Base-by-base conservation (phyloP, 2,797 vertebrate genomes). In the Crenuchus spilurus region DNA sequence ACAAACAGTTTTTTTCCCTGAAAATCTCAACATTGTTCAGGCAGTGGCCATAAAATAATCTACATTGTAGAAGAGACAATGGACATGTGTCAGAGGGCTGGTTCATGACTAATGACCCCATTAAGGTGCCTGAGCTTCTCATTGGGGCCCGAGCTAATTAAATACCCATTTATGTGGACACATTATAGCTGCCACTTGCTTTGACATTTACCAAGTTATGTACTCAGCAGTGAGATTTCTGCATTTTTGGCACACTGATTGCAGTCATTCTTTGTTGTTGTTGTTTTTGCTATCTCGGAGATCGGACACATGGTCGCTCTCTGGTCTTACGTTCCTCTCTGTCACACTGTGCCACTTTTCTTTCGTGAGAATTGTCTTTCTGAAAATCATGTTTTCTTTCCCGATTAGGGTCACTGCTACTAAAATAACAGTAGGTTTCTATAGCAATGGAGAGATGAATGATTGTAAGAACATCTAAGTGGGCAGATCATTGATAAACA, bases 71-170 rank as follows among this genome's bases (percentile, higher is more conserved):
- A 48, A 24, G 37, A 79, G 65, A 74, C 62, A 80, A 60, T 69
- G 77, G 78, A 80, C 76, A 70, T 41, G 61, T 81, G 85, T 84
- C 82, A 69, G 74, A 69, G 73, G 51, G 58, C 73, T 62, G 80
- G 75, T 72, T 86, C 78, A 84, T 75, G 84, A 85, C 48, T 51
- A 71, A 83, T 87, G 84, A 88, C 82, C 85, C 68, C 78, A 85
- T 86, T 85, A 87, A 87, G 79, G 83, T 80, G 80, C 74, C 28
- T 79, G 55, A 72, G 82, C 72, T 70, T 58, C 83, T 84, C 80
- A 84, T 88, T 83, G 76, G 76, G 69, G 67, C 48, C 70, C n/a
- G 11, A 52, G 69, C 81, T 81, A 82, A 86, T 90, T 82, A 80
- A 85, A 79, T 72, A 26, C 72, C 39, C 78, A 68, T 74, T 54